phyloP scores from a whole-genome alignment of 2,888 invertebrate species.

The Parasteatoda lunata region DNA sequence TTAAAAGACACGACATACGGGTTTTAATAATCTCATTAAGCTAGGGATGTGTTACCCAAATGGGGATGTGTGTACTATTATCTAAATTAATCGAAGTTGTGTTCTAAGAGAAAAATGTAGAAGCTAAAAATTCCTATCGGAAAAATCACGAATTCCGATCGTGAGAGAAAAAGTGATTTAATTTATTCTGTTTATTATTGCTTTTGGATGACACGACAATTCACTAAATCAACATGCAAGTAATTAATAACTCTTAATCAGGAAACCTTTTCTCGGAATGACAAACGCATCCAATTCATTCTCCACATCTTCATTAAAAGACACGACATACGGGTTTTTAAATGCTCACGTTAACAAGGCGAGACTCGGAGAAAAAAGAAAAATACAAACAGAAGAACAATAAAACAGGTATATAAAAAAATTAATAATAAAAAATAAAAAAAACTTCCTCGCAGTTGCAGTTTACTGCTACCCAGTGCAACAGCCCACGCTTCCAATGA shows the following conservation, averaged over 20 bases:
- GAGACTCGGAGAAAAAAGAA: constrained; percentile 7
- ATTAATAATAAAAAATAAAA: not conserved
- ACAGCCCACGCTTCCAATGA: constrained; percentile 9
- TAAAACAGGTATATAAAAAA: constrained; percentile 35
- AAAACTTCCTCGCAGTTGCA: not conserved
- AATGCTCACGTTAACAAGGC: constrained; percentile 14
- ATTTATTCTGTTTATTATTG: not conserved
- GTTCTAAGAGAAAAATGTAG: too few species aligned
- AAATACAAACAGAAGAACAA: constrained; percentile 23
- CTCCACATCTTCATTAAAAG: constrained; percentile 31
- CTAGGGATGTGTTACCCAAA: too few species aligned
- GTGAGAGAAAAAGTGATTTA: not conserved
- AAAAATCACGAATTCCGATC: too few species aligned
- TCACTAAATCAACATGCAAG: not conserved
- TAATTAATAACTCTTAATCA: not conserved
- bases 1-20: too few species aligned
- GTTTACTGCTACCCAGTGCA: not conserved
- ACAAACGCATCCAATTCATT: constrained; percentile 33
- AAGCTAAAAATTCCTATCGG: too few species aligned
- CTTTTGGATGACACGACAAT: not conserved
- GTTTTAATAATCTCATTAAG: too few species aligned
- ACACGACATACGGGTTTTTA: not conserved
- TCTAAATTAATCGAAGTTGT: too few species aligned
- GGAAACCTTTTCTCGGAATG: not conserved
- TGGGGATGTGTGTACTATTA: too few species aligned